phyloP scores from a whole-genome alignment of 2,888 invertebrate species.

The Xylocampa areola region DNA sequence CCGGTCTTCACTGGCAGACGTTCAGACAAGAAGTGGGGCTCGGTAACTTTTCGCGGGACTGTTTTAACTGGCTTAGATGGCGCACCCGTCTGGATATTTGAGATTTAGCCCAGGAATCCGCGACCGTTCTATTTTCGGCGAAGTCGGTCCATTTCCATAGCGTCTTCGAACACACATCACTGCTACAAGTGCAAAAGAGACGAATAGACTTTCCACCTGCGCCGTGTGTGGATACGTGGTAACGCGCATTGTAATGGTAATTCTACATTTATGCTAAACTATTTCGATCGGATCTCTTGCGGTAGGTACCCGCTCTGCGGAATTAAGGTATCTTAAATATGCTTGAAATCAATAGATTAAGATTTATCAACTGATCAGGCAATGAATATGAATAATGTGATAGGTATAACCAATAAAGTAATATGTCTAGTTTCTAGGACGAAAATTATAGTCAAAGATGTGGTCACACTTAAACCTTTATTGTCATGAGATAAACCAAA shows the following conservation, averaged over 20 bases:
- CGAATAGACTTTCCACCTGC: constrained; percentile 69
- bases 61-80: constrained; percentile 94
- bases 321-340: constrained; percentile 71
- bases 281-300: constrained; percentile 85
- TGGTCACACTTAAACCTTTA: constrained; percentile 45
- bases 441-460: not conserved
- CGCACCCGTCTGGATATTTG: constrained; percentile 91
- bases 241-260: constrained; percentile 83
- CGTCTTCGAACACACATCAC: constrained; percentile 68
- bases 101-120: constrained; percentile 91
- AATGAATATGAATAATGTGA: constrained; percentile 35
- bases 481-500: constrained; percentile 39
- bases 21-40: constrained; percentile 94
- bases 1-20: constrained; percentile 93
- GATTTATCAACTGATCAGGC: constrained; percentile 16
- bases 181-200: constrained; percentile 76
- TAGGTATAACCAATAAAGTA: not conserved
- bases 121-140: constrained; percentile 88
- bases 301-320: constrained; percentile 67
- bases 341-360: constrained; percentile 20
- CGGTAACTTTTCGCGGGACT: constrained; percentile 91
- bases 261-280: constrained; percentile 88
- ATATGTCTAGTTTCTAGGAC: not conserved
- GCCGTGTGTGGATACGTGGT: constrained; percentile 64
- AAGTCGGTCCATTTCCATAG: constrained; percentile 77